A percentile compares a stretch with the other conserved stretches of the same genome.
These are phyloP conservation scores for Eulemur coronatus DNA, from an alignment of 2,797 vertebrate genomes.

Conservation along the genomic window DNA sequence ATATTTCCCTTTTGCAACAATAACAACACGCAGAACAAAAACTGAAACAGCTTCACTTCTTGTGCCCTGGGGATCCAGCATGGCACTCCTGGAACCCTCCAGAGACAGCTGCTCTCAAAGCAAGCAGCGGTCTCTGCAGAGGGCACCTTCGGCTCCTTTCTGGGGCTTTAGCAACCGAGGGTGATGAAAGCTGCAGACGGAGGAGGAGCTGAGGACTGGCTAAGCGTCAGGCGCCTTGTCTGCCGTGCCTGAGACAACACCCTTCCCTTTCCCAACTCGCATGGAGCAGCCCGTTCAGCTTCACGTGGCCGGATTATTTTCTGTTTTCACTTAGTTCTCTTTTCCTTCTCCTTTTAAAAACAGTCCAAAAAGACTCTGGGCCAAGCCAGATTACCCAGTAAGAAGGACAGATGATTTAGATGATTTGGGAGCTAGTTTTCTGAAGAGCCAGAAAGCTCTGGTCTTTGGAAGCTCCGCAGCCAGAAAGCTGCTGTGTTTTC, in stretches of 20 bases:
- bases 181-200: rapidly evolving
- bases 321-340: not conserved
- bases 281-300: rapidly evolving
- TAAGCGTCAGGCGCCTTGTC: rapidly evolving
- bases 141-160: rapidly evolving
- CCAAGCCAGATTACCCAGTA: not conserved
- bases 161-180: not conserved
- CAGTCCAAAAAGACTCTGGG: not conserved
- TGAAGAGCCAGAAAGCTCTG: not conserved
- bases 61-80: not conserved
- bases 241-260: rapidly evolving
- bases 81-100: not conserved
- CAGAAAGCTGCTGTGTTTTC: not conserved
- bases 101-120: too few species aligned
- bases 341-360: not conserved
- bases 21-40: not conserved
- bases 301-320: not conserved
- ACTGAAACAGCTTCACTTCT: not conserved
- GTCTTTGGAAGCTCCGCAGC: not conserved
- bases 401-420: not conserved
- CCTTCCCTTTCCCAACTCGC: rapidly evolving
- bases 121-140: not conserved
- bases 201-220: rapidly evolving
- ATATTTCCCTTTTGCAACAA: not conserved
- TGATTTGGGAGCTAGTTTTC: not conserved